Evolutionary conservation across 2,797 vertebrate genomes (phyloP).

Genomic region (Ficedula albicollis): DNA sequence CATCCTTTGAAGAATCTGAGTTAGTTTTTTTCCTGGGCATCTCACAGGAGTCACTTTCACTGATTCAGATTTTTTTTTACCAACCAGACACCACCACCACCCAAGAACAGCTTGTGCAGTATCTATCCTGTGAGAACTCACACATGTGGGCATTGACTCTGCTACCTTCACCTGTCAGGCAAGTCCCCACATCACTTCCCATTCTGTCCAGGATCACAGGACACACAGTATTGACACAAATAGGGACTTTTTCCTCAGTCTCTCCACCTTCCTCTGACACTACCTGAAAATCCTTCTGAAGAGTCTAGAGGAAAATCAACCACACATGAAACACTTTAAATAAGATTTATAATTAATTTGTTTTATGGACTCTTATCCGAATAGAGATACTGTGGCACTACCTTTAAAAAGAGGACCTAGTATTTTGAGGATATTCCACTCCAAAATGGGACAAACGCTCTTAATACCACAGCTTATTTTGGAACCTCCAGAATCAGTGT

Average conservation of each 20-base stretch:
- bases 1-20: background rate
- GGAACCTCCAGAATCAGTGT: background rate
- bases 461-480: background rate
- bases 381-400: fast-evolving
- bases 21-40: background rate
- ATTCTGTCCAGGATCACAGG: background rate
- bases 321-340: background rate
- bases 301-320: background rate
- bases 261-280: background rate
- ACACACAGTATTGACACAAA: background rate
- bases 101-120: background rate
- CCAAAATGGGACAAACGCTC: background rate
- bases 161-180: background rate
- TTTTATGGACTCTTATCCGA: background rate
- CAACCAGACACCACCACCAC: background rate
- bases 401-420: background rate
- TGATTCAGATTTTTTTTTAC: background rate
- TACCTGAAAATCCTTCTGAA: background rate
- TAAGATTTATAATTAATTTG: background rate
- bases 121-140: background rate
- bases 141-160: background rate
- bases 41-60: background rate
- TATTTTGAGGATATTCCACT: background rate
- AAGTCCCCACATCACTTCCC: background rate
- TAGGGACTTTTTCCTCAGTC: background rate